Percentiles rank a stretch among this genome's conserved stretches.
phyloP scores from a whole-genome alignment of 2,888 invertebrate species.

The Euphydryas editha region DNA sequence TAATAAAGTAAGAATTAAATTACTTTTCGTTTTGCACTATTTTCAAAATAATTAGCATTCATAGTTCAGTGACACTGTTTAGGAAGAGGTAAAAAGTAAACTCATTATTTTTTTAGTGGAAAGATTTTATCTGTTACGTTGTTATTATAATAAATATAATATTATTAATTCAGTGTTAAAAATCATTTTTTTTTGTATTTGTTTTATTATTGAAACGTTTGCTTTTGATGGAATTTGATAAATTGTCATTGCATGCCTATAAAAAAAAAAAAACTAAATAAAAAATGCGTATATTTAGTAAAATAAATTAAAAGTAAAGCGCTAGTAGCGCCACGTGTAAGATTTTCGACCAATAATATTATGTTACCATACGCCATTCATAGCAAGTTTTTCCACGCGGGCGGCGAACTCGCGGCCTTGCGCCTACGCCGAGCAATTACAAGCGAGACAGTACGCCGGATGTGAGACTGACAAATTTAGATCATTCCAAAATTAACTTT shows the following conservation, averaged over 20 bases:
- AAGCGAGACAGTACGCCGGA: slow-evolving; percentile 53
- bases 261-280: too few relatives aligned
- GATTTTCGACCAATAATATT: slow-evolving; percentile 26
- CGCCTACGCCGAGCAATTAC: slow-evolving; percentile 60
- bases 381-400: slow-evolving; percentile 69
- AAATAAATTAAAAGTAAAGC: too few relatives aligned
- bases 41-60: not conserved
- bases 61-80: not conserved
- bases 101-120: too few relatives aligned
- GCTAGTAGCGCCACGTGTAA: slow-evolving; percentile 18
- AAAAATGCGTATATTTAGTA: too few relatives aligned
- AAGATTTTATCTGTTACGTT: too few relatives aligned
- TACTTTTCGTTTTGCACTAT: not conserved
- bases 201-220: not conserved
- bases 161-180: too few relatives aligned
- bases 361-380: slow-evolving; percentile 64
- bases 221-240: too few relatives aligned
- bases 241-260: too few relatives aligned
- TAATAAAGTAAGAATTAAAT: slow-evolving; percentile 1
- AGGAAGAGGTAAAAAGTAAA: not conserved
- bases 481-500: slow-evolving; percentile 53
- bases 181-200: not conserved
- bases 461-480: slow-evolving; percentile 65
- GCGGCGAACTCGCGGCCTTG: slow-evolving; percentile 72
- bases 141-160: too few relatives aligned